Evolutionary conservation across 2,113 vertebrate species (phyloP), one percentile per base, ranked within the genome.

Genomic region (Megaleporinus macrocephalus): DNA sequence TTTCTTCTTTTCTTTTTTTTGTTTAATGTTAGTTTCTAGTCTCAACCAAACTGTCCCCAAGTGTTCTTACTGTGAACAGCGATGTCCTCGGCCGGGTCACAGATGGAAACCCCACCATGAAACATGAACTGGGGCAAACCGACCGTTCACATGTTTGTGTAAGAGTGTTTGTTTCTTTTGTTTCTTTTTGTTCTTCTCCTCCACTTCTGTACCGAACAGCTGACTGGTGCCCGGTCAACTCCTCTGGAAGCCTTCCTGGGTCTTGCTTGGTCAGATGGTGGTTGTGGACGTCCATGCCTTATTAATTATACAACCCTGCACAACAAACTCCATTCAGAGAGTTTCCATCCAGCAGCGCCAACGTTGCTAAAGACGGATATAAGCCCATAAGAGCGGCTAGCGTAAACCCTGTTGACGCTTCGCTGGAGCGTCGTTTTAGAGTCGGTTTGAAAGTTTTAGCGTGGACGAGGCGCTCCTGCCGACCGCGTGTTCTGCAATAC

Each of bases 141-240:
- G 57, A 2, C 0, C 49, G 22, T 74, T 41, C 68, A 65, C 49
- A 61, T 78, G n/a, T 82, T 83, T 82, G 66, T 82, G 69, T 82
- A 15, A 76, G 76, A 33, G 22, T 57, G 20, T 57, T 57, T 55
- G 53, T 9, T 55, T 55, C 20, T 36, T 83, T 82, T 82, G 65
- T 76, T 69, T 82, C 22, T 76, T 76, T 68, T 68, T 20, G 9
- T 20, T 55, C 13, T 1, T 9, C 13, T 55, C 7, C 16, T 18
- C 30, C 29, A 29, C 62, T n/a, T 68, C 16, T 12, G 9, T 15
- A 55, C 53, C 0, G 73, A 26, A 71, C 80, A 70, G 76, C 65
- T n/a, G 57, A 69, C 65, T 69, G 51, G 57, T 51, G 65, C 51
- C 68, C 62, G 29, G 53, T 36, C 16, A 61, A 47, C 27, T 63